A percentile compares a stretch with the other conserved stretches of the same genome.
These are phyloP conservation scores for Cichlasoma orientale DNA, from an alignment of 2,797 vertebrate genomes.

Conservation along the genomic window DNA sequence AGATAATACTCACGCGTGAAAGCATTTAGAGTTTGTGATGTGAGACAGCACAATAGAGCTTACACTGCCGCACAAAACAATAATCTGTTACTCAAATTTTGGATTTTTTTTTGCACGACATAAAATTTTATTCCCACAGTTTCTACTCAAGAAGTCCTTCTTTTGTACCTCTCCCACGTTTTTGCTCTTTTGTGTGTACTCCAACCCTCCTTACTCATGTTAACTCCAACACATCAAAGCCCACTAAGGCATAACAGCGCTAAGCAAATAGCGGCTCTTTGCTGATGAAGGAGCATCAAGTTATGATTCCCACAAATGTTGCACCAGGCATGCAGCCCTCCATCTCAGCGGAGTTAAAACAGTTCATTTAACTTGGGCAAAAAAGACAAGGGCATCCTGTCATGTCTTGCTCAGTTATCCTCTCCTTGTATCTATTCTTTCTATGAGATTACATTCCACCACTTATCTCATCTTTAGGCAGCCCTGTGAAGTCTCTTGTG, in stretches of 20 bases:
- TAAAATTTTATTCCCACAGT: background rate
- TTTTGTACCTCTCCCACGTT: background rate
- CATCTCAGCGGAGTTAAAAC: slow-evolving; percentile 36
- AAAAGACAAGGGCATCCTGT: slow-evolving; percentile 37
- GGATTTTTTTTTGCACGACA: background rate
- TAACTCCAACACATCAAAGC: slow-evolving; percentile 40
- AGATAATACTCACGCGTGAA: too few relatives aligned
- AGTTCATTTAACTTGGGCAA: slow-evolving; percentile 48
- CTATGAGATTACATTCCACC: slow-evolving; percentile 27
- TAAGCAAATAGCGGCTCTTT: slow-evolving; percentile 42
- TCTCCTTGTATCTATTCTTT: slow-evolving; percentile 36
- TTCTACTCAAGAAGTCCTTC: too few relatives aligned
- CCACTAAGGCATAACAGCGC: slow-evolving; percentile 1
- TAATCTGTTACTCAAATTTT: rapidly evolving
- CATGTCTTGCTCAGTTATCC: slow-evolving; percentile 32
- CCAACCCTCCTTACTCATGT: slow-evolving; percentile 12
- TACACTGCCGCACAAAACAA: too few relatives aligned
- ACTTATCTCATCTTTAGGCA: slow-evolving; percentile 35
- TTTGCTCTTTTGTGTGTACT: slow-evolving; percentile 6
- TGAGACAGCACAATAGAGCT: too few relatives aligned
- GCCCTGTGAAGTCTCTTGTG: slow-evolving; percentile 13
- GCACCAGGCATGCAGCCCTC: background rate
- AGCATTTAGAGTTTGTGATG: too few relatives aligned
- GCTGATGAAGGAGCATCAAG: slow-evolving; percentile 26
- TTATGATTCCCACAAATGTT: slow-evolving; percentile 22